These are phyloP conservation scores for Cacoxenus indagator DNA, from an alignment of 2,888 invertebrate genomes.

Conservation along the genomic window DNA sequence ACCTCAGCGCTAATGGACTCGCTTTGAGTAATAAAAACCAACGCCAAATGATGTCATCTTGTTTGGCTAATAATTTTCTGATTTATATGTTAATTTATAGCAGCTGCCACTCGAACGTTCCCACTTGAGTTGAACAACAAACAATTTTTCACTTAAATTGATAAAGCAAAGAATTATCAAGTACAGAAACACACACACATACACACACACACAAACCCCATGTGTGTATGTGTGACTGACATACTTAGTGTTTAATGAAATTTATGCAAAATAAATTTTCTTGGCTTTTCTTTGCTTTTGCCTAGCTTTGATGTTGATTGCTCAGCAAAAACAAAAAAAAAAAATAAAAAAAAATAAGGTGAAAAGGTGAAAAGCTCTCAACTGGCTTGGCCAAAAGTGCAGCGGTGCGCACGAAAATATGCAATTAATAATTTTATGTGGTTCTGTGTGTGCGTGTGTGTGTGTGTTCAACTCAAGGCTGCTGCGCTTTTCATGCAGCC, in stretches of 20 bases:
- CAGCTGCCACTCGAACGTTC: neutral
- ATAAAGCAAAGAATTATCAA: conserved; percentile 15
- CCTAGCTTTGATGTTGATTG: neutral
- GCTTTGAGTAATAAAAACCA: neutral
- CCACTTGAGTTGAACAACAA: conserved; percentile 48
- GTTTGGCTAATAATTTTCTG: neutral
- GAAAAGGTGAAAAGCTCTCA: no score
- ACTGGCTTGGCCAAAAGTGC: neutral
- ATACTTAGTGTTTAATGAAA: conserved; percentile 21
- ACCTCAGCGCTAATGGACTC: neutral
- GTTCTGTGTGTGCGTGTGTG: neutral
- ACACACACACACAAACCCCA: conserved; percentile 34
- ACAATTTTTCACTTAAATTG: conserved; percentile 35
- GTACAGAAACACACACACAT: conserved; percentile 16
- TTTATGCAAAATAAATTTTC: conserved; percentile 1
- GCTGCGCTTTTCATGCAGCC: neutral
- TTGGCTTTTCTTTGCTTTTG: neutral
- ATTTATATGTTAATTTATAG: conserved; percentile 15
- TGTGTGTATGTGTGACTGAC: no score
- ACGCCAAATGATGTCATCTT: neutral
- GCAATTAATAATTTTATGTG: conserved; percentile 1
- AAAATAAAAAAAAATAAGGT: no score
- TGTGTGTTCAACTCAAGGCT: neutral
- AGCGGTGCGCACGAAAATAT: conserved; percentile 9
- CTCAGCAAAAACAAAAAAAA: neutral